Percentiles rank a stretch among this genome's conserved stretches.
These are phyloP conservation scores for Zaprionus ghesquierei DNA, from an alignment of 1,140 invertebrate genomes.

Conservation along the genomic window DNA sequence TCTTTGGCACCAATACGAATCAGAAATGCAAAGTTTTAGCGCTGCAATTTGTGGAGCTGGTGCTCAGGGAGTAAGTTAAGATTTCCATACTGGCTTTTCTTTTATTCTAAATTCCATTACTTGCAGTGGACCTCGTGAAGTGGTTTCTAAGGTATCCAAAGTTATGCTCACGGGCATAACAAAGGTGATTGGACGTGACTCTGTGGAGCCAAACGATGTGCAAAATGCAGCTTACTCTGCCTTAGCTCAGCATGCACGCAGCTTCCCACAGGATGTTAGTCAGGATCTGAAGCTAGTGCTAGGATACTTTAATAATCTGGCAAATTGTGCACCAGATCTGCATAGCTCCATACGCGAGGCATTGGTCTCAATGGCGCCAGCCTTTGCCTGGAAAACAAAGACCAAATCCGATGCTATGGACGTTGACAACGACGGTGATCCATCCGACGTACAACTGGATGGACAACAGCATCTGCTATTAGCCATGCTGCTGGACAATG, in stretches of 20 bases:
- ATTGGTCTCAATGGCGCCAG: slow-evolving; percentile 87
- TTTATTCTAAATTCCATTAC: background rate
- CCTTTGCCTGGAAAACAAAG: slow-evolving; percentile 85
- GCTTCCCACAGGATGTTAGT: slow-evolving; percentile 87
- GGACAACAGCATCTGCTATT: slow-evolving; percentile 84
- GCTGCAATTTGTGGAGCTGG: slow-evolving; percentile 91
- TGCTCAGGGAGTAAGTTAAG: slow-evolving; percentile 89
- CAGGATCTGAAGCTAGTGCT: slow-evolving; percentile 83
- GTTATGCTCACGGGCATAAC: slow-evolving; percentile 88
- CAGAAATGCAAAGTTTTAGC: slow-evolving; percentile 90
- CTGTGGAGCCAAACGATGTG: slow-evolving; percentile 77
- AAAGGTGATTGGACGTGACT: slow-evolving; percentile 87
- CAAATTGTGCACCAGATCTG: slow-evolving; percentile 84
- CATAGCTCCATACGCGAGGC: slow-evolving; percentile 88
- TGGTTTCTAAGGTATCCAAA: slow-evolving; percentile 86
- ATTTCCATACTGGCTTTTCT: background rate
- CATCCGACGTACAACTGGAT: slow-evolving; percentile 82
- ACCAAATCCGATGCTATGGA: slow-evolving; percentile 67
- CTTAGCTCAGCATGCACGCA: slow-evolving; percentile 84
- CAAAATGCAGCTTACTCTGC: slow-evolving; percentile 79
- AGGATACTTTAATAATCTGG: slow-evolving; percentile 84
- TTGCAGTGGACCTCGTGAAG: slow-evolving; percentile 85
- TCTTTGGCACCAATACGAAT: slow-evolving; percentile 93
- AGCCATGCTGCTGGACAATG: slow-evolving; percentile 84
- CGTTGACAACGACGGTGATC: slow-evolving; percentile 35